Evolutionary conservation across 2,888 invertebrate genomes (phyloP), one percentile per base, ranked within the genome.

Genomic region (Trichogramma evanescens): DNA sequence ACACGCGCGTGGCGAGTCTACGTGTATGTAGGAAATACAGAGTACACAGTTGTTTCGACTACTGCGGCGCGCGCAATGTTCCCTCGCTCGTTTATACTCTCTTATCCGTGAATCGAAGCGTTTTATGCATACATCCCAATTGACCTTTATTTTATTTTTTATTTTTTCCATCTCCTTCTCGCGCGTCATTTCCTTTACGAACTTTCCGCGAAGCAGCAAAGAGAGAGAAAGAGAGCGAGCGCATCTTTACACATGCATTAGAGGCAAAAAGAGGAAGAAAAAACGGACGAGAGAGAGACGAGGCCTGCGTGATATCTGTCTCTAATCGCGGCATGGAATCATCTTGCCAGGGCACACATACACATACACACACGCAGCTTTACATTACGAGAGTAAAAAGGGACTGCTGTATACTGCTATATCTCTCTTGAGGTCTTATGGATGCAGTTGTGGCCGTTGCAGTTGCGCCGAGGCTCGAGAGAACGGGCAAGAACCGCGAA

Each of bases 201-300:
- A 26, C 26, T 26, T 26, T 26, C 26, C 26, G 26, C 26, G 26
- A 26, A 26, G 58, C 58, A 64, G 56, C 61, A 62, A 63, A 63
- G 60, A 66, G 58, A 66, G 58, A 64, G 65, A 61, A 61, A 64
- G 63, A 63, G 56, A 66, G 58, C 54, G 60, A 48, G 59, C 62
- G 58, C 53, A 26, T 26, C 26, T 26, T 26, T 26, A 26, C 26
- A 26, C 26, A 59, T 56, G 5, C 9, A 54, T 61, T 69, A 48
- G 42, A 42, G 43, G 50, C 26, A 50, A 42, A 55, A 13, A 38
- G 10, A 38, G 9, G 9, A 26, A 10, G 43, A 43, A 50, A 46
- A 7, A 26, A 49, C 9, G 38, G 40, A 49, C 38, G 38, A 41
- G 44, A 55, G 41, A 26, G 45, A 56, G 44, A 54, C 50, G 44